These are phyloP conservation scores for Notoglanidium macrostoma DNA, from an alignment of 2,797 vertebrate genomes.

Conservation along the genomic window DNA sequence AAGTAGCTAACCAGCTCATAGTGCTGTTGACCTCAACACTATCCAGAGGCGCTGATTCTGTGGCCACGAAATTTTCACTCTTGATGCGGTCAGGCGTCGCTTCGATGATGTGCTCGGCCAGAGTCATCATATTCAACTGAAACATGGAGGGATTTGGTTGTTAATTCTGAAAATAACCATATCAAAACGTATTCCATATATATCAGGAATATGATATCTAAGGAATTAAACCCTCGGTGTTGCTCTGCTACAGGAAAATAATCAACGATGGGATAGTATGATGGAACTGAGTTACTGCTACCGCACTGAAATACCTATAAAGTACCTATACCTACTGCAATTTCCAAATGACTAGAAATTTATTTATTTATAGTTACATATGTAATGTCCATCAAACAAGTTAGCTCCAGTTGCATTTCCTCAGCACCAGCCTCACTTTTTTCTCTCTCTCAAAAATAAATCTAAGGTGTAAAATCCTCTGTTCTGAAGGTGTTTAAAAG, in stretches of 20 bases:
- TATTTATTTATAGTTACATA: background rate
- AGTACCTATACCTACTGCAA: background rate
- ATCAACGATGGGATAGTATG: background rate
- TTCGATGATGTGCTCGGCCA: conserved; percentile 96
- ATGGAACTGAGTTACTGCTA: background rate
- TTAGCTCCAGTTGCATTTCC: background rate
- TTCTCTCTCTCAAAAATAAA: background rate
- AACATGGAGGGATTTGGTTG: conserved; percentile 11
- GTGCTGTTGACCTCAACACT: conserved; percentile 81
- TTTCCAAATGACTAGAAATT: background rate
- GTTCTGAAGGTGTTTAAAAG: background rate
- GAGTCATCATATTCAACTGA: conserved; percentile 92
- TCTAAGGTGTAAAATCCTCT: no score
- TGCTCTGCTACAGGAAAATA: background rate
- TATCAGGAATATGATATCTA: background rate
- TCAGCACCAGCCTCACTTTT: background rate
- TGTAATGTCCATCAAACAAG: background rate
- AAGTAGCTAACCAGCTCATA: conserved; percentile 94
- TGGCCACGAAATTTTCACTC: conserved; percentile 82
- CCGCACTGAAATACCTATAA: background rate
- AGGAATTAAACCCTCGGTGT: background rate
- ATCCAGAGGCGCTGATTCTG: conserved; percentile 77
- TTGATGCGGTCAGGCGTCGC: conserved; percentile 89
- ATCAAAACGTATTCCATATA: background rate
- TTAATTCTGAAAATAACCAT: background rate